Evolutionary conservation across 2,113 vertebrate genomes (phyloP).

Genomic region (Orcinus orca): DNA sequence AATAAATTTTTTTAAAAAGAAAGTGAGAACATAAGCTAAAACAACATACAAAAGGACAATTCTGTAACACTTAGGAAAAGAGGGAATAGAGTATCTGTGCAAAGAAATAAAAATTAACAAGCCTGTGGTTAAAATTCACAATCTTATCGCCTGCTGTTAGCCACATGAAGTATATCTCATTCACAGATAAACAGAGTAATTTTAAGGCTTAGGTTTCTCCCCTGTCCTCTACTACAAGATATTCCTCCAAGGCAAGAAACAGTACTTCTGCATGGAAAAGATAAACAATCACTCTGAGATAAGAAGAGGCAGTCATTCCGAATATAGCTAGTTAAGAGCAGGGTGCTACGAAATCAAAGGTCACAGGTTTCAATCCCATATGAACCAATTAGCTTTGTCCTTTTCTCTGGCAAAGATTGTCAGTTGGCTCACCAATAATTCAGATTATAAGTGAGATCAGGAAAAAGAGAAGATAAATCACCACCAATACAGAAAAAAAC

Average conservation of each 20-base stretch:
- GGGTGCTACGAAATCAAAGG: slow-evolving; percentile 61
- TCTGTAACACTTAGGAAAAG: neutral
- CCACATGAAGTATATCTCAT: neutral
- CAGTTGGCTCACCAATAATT: slow-evolving; percentile 55
- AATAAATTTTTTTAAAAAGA: neutral
- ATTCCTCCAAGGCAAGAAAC: slow-evolving; percentile 44
- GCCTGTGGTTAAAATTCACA: slow-evolving; percentile 19
- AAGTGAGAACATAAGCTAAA: neutral
- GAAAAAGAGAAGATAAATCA: slow-evolving; percentile 42
- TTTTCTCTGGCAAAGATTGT: slow-evolving; percentile 49
- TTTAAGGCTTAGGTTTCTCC: slow-evolving; percentile 13
- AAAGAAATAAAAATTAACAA: slow-evolving; percentile 37
- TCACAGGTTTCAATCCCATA: slow-evolving; percentile 62
- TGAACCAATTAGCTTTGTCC: slow-evolving; percentile 65
- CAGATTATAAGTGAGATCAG: slow-evolving; percentile 31
- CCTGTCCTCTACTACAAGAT: slow-evolving; percentile 4
- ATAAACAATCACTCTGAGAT: slow-evolving; percentile 35
- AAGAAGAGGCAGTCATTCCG: slow-evolving; percentile 32
- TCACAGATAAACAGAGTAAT: neutral
- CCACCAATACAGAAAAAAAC: neutral
- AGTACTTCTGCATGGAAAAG: slow-evolving; percentile 37
- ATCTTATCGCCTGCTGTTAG: neutral
- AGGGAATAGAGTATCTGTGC: neutral
- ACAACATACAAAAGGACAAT: neutral
- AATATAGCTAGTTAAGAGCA: slow-evolving; percentile 60